Base-by-base conservation (phyloP, 1,140 invertebrate species). In the Myzus persicae region DNA sequence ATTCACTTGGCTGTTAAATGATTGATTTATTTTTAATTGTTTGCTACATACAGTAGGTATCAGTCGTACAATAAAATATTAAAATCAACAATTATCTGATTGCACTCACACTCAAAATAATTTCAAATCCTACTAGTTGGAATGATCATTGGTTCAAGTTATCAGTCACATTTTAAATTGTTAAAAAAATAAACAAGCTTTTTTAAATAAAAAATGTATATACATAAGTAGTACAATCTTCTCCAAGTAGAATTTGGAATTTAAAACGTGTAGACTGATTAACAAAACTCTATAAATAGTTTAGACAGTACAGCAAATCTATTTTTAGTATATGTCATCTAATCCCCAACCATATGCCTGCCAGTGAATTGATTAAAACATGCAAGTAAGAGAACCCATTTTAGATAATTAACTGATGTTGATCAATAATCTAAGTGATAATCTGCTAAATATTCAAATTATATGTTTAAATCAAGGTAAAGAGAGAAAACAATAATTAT, bases 291-390 rank as follows among this genome's bases (percentile, higher is more conserved):
- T 93, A 89, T 90, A 90, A 81, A 93, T 93, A 90, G 67, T 59
- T 54, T 38, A n/a, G n/a, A 84, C 90, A 54, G 40, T 18, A 90
- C 31, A 90, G 93, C n/a, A 40, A 40, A 18, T 88, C 82, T 93
- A 93, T 93, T 93, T 85, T 93, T 93, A 93, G 81, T 31, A 20
- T 31, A 20, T 93, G 91, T 84, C 81, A 93, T 93, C 91, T 84
- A 93, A 93, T 93, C 42, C 76, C 81, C 36, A 51, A 85, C 91
- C 46, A 93, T 48, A 93, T 93, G 76, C 81, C 91, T 84, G 90
- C 90, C 46, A 84, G 44, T 51, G 44, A 40, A 93, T 51, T 51
- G 40, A 85, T 85, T 84, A 82, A 89, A 93, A 84, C 81, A 93
- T 46, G 46, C 59, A 81, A 91, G 46, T 6, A 90, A 59, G 51